These are phyloP conservation scores for Phenganax marumi DNA, from an alignment of 92 coral and sea anemone genomes.

Conservation along the genomic window DNA sequence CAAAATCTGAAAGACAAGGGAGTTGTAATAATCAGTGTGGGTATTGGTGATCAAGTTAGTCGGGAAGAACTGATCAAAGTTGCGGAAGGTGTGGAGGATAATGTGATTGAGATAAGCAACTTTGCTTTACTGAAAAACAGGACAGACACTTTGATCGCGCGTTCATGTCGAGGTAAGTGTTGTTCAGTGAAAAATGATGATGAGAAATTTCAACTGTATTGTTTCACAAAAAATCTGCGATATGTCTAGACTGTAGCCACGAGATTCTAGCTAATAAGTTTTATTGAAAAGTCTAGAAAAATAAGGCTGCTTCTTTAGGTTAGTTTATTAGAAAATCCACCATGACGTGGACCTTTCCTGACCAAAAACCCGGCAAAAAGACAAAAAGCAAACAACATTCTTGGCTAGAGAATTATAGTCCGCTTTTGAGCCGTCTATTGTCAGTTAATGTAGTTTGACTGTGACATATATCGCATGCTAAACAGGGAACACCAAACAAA, in stretches of 20 bases:
- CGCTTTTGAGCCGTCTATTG: too few species aligned
- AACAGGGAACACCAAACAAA: too few species aligned
- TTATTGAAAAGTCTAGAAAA: neutral
- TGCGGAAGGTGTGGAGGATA: constrained; percentile 6
- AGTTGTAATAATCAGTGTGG: constrained; percentile 28
- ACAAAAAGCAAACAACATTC: too few species aligned
- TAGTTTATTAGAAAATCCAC: too few species aligned
- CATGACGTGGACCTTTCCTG: too few species aligned
- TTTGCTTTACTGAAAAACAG: constrained; percentile 13
- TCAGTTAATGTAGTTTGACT: too few species aligned
- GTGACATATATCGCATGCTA: too few species aligned
- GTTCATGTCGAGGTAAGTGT: constrained; percentile 29
- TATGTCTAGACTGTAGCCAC: neutral
- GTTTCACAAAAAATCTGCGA: neutral
- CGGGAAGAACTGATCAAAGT: neutral
- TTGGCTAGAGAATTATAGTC: too few species aligned
- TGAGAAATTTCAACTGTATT: neutral
- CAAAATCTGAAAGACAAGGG: constrained; percentile 23
- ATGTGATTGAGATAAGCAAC: constrained; percentile 11
- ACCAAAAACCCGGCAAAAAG: too few species aligned
- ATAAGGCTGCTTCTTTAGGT: too few species aligned
- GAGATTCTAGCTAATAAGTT: neutral
- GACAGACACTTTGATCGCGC: constrained; percentile 22
- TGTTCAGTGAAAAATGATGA: neutral
- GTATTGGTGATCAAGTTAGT: neutral